phyloP scores from a whole-genome alignment of 2,888 invertebrate genomes.

The Volucella inflata region DNA sequence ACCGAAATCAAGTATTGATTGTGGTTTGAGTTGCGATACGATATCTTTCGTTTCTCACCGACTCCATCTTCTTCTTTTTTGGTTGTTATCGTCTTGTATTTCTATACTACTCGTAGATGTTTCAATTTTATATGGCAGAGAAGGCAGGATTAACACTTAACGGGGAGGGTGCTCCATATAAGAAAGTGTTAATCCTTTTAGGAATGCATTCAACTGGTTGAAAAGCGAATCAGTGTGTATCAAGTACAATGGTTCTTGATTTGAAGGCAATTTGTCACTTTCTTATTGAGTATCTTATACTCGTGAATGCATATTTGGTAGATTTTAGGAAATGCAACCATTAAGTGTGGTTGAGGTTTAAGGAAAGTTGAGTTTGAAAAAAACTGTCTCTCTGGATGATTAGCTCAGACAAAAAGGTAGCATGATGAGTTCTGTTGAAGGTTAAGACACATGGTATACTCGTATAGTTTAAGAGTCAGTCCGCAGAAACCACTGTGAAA shows the following conservation, averaged over 20 bases:
- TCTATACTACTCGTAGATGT: neutral
- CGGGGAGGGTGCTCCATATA: conserved; percentile 1
- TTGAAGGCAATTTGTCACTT: neutral
- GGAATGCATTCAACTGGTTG: conserved; percentile 7
- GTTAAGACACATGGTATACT: too few species aligned
- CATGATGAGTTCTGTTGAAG: too few species aligned
- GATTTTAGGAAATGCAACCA: too few species aligned
- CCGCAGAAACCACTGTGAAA: too few species aligned
- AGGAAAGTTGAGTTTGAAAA: too few species aligned
- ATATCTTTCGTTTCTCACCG: conserved; percentile 1
- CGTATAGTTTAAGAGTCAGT: too few species aligned
- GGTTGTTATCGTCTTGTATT: neutral
- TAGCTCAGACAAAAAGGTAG: too few species aligned
- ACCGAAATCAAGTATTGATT: conserved; percentile 42
- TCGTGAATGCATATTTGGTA: too few species aligned
- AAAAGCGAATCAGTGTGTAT: neutral
- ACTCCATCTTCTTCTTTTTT: neutral
- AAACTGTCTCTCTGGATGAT: too few species aligned
- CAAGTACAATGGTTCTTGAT: neutral
- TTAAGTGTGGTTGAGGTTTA: too few species aligned
- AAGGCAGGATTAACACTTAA: conserved; percentile 5
- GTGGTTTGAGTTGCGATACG: conserved; percentile 13
- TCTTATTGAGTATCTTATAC: too few species aligned
- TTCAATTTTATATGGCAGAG: conserved; percentile 1
- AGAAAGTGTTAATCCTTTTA: conserved; percentile 9